Evolutionary conservation across 2,797 vertebrate species (phyloP).

Genomic region (Gadopsis marmoratus): DNA sequence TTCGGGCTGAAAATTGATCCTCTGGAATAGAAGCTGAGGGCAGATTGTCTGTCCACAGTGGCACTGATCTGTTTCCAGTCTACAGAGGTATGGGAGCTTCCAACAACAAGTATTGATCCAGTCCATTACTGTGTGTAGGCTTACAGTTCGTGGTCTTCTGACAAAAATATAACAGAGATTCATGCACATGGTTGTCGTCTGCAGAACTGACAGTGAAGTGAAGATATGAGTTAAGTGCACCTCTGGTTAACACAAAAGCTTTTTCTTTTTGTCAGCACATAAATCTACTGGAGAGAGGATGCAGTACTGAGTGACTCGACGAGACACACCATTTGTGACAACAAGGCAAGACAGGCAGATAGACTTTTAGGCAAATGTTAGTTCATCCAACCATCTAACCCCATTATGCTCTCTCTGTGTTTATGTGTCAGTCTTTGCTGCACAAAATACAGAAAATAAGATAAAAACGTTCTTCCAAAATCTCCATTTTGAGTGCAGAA

Average conservation of each 20-base stretch:
- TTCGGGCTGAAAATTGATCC: constrained; percentile 37
- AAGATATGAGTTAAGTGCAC: constrained; percentile 30
- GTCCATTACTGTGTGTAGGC: constrained; percentile 45
- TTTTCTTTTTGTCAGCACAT: constrained; percentile 46
- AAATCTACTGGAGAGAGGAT: constrained; percentile 26
- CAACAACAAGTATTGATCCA: constrained; percentile 59
- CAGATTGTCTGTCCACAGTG: constrained; percentile 27
- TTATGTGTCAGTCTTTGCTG: constrained; percentile 24
- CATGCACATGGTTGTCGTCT: not conserved
- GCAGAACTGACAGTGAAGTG: constrained; percentile 11
- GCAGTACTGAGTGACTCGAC: constrained; percentile 9
- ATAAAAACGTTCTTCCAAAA: not conserved
- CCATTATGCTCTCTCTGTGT: constrained; percentile 9
- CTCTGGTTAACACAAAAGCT: constrained; percentile 23
- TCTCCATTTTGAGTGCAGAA: constrained; percentile 16
- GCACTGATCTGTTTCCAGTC: constrained; percentile 35
- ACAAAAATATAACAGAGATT: constrained; percentile 27
- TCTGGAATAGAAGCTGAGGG: constrained; percentile 45
- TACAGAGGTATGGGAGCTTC: constrained; percentile 45
- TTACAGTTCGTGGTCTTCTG: constrained; percentile 35
- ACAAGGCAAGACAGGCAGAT: constrained; percentile 10
- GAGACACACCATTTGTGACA: constrained; percentile 5
- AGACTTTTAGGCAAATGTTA: constrained; percentile 13
- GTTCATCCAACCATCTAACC: constrained; percentile 25
- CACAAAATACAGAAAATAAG: constrained; percentile 16